Base-by-base conservation (phyloP, 2,797 vertebrate species). In the Pipistrellus nathusii region DNA sequence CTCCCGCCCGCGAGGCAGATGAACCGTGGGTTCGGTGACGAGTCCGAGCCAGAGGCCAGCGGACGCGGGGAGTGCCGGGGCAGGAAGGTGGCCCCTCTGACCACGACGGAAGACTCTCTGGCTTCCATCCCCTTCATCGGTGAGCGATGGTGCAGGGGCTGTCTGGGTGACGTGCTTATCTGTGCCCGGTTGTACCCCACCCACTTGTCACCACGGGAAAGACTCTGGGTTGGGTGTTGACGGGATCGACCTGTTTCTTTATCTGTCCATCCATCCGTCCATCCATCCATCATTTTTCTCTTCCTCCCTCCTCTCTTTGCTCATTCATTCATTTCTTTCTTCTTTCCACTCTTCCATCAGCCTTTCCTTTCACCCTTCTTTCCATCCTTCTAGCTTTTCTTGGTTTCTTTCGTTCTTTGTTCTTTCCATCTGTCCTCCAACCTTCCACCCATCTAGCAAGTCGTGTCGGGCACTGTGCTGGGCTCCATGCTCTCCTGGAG, bases 121-220 rank as follows among this genome's bases (percentile, higher is more conserved):
- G 99, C 99, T 0, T 99, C 99, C 94, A 99, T 99, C 93, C 99
- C 99, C 57, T 99, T 99, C 97, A 99, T 99, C 80, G 99, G 99
- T 99, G 98, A 99, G 99, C 98, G 17, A 8, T 2, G 51, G 32
- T 1, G 21, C 3, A 0, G 59, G 77, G 62, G 46, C 23, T 25
- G 68, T 51, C 68, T 53, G 38, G 48, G 64, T 51, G 27, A 30
- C 55, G 6, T 21, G 44, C 21, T 13, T 18, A 10, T 86, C 21
- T 14, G 12, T 62, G 83, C 59, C 69, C 35, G 48, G 4, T 14
- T 73, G 18, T 41, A 25, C 80, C 30, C 46, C 57, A 72, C 41
- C 53, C 71, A 15, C 35, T 51, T 72, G 57, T 57, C 89, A 10
- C 44, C 3, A 1, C 12, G 35, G 88, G 41, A 3, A 9, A 30